phyloP scores from a whole-genome alignment of 2,797 vertebrate species.

The Diglossa cyanea region DNA sequence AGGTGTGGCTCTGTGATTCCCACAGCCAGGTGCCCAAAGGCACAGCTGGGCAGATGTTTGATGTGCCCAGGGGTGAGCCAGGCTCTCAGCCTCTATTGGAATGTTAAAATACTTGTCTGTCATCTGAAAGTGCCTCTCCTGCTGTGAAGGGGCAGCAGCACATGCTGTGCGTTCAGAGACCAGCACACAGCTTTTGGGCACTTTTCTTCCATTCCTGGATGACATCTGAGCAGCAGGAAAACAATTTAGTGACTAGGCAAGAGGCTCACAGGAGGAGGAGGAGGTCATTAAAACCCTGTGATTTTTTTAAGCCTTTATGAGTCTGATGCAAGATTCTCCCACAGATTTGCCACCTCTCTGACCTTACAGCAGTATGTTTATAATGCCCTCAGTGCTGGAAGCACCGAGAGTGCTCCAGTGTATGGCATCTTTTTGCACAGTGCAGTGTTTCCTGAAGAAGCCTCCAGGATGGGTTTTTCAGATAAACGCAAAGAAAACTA shows the following conservation, averaged over 20 bases:
- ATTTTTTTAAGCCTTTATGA: background rate
- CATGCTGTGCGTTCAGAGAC: background rate
- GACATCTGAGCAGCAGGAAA: background rate
- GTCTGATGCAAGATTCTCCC: fast-evolving
- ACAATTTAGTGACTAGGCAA: background rate
- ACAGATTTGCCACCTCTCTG: background rate
- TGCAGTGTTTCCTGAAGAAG: background rate
- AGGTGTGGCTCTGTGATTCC: fast-evolving
- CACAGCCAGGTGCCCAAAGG: fast-evolving
- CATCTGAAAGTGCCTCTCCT: background rate
- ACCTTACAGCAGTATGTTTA: background rate
- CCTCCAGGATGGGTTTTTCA: background rate
- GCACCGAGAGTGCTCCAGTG: fast-evolving
- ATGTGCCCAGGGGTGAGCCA: fast-evolving
- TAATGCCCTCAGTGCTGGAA: background rate
- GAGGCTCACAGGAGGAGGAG: background rate
- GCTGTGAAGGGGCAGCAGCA: background rate
- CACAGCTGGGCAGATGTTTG: background rate
- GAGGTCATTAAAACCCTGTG: background rate
- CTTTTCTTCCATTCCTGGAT: background rate
- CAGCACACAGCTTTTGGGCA: background rate
- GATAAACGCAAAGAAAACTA: background rate
- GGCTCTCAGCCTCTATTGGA: background rate
- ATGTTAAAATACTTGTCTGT: background rate
- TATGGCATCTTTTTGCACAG: background rate